Conservation (phyloP, 2,888 invertebrate species). For the Melanostoma scalare region DNA sequence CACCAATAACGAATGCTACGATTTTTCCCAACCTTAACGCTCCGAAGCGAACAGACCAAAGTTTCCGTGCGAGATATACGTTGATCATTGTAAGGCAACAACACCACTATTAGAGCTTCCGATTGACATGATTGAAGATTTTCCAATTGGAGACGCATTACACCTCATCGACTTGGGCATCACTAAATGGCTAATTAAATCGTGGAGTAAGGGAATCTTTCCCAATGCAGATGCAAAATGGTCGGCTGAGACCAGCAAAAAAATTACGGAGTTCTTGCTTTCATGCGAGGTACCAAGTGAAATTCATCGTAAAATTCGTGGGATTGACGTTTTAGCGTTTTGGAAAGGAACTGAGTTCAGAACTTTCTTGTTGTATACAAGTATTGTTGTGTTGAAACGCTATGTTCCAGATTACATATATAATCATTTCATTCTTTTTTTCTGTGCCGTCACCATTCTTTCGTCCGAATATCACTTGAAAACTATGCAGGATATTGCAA, state of each 20-base stretch:
- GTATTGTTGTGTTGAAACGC: conserved; percentile 22
- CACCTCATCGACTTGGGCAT: conserved; percentile 74
- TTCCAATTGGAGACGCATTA: conserved; percentile 74
- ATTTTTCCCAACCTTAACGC: conserved; percentile 3
- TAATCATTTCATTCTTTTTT: conserved; percentile 4
- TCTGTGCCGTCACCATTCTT: conserved; percentile 26
- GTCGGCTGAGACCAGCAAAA: conserved; percentile 33
- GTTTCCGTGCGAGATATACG: not conserved
- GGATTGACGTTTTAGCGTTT: conserved; percentile 8
- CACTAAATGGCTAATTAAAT: conserved; percentile 55
- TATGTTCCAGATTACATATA: conserved; percentile 7
- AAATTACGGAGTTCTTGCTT: not conserved
- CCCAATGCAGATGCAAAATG: conserved; percentile 44
- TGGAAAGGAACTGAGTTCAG: conserved; percentile 37
- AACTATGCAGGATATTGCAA: not conserved
- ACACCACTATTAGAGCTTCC: conserved; percentile 61
- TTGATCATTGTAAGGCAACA: conserved; percentile 3
- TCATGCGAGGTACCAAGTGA: not conserved
- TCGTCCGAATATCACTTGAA: not conserved
- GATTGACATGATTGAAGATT: conserved; percentile 74
- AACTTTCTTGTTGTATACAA: conserved; percentile 18
- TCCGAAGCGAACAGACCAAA: not conserved
- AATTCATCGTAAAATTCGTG: conserved; percentile 9
- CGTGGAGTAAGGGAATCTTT: conserved; percentile 70
- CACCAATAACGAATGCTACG: conserved; percentile 1